Base-by-base conservation (phyloP, 2,888 invertebrate species). In the Andrena haemorrhoa region DNA sequence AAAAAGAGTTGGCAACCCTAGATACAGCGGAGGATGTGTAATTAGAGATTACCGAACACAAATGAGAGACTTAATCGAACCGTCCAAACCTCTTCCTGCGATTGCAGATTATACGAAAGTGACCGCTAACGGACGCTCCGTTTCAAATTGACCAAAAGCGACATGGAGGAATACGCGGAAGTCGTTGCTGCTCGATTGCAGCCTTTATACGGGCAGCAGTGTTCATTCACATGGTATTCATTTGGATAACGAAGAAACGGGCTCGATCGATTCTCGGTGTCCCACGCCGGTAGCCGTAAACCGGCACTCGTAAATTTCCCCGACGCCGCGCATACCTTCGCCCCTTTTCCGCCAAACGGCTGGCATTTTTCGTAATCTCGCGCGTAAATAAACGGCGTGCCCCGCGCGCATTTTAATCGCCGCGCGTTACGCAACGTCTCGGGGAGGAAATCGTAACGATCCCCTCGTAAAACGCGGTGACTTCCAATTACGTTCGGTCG, bases 401-500 rank as follows among this genome's bases (percentile, higher is more conserved):
- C 65, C 29, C 16, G 31, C 31, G 66, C 12, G 68, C 58, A 58
- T 80, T 74, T 80, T 60, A 63, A 81, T 75, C 66, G n/a, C 1
- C 29, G 29, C 10, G 29, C 20, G 70, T 83, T 83, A 26, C 68
- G 78, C 74, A 82, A 83, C 63, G 10, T 12, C 31, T 23, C 56
- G n/a, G 66, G 33, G 74, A 82, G 83, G 78, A 83, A 82, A 82
- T 78, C 58, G 77, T 75, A 78, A 83, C 61, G 74, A 65, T 26
- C 35, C 41, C 16, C 26, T 10, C 47, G 60, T 70, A 63, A 78
- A 83, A 82, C 82, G 78, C 60, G 82, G 82, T 68, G 53, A 23
- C 78, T 75, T 74, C 78, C 83, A 78, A 83, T 83, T 83, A 82
- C 78, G 74, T 31, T n/a, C 16, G 63, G 10, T 53, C 70, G 31